Percentiles rank a stretch among this genome's conserved stretches.
phyloP scores from a whole-genome alignment of 2,113 vertebrate genomes.

The Nipponia nippon region DNA sequence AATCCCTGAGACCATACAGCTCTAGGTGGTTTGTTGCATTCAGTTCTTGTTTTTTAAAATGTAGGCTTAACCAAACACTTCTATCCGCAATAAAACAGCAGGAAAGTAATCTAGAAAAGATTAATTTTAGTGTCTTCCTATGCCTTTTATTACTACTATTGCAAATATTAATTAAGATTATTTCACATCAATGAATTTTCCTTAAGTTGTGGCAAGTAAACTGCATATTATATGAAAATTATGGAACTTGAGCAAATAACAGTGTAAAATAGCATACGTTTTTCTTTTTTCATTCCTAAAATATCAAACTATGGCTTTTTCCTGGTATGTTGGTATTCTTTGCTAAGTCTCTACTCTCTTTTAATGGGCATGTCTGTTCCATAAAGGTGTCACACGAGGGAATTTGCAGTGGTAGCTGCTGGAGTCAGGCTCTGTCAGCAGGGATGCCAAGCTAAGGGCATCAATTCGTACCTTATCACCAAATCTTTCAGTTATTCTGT shows the following conservation, averaged over 20 bases:
- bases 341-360: neutral
- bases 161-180: neutral
- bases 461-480: neutral
- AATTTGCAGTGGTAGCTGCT: neutral
- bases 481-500: neutral
- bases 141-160: neutral
- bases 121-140: neutral
- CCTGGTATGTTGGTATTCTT: neutral
- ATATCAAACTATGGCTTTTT: neutral
- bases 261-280: neutral
- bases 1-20: neutral
- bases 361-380: neutral
- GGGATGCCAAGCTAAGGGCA: neutral
- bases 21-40: neutral
- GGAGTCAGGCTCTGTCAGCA: neutral
- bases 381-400: neutral
- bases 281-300: neutral
- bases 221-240: neutral
- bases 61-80: neutral
- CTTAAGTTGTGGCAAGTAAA: neutral
- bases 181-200: neutral
- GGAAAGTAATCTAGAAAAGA: neutral
- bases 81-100: neutral
- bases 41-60: neutral
- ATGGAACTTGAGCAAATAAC: accelerated